Conservation (phyloP, 2,113 vertebrate species). For the crab-eating macaque (Macaca fascicularis) region DNA sequence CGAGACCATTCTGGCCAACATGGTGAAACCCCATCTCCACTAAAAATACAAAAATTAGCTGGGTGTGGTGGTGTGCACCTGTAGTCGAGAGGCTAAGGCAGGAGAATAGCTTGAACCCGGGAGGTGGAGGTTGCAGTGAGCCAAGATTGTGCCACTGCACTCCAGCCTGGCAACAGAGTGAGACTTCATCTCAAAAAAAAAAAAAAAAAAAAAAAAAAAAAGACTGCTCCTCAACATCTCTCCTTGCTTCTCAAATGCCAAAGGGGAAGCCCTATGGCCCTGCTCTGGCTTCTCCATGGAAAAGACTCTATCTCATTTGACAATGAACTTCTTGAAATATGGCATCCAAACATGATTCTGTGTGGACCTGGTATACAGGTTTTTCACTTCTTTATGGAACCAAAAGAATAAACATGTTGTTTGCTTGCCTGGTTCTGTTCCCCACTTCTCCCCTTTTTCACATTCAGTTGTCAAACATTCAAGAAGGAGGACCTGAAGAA, state of each 20-base stretch:
- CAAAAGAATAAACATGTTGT: neutral
- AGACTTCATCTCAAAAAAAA: too few species aligned
- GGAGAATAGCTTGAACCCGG: too few species aligned
- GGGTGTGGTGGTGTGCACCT: too few species aligned
- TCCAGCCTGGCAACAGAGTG: too few species aligned
- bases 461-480: neutral
- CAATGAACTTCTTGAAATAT: neutral
- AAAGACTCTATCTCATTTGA: neutral
- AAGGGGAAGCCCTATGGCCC: neutral
- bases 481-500: neutral
- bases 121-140: too few species aligned
- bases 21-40: too few species aligned
- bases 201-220: neutral
- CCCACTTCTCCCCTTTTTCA: neutral
- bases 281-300: neutral
- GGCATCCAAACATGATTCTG: neutral
- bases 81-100: too few species aligned
- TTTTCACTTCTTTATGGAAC: neutral
- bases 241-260: neutral
- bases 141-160: too few species aligned
- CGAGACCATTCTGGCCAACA: too few species aligned
- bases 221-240: neutral
- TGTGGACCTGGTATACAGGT: too few species aligned
- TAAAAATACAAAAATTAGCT: too few species aligned
- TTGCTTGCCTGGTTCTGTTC: neutral